phyloP scores from a whole-genome alignment of 2,113 vertebrate species.

The Cryptomyrus ogoouensis region DNA sequence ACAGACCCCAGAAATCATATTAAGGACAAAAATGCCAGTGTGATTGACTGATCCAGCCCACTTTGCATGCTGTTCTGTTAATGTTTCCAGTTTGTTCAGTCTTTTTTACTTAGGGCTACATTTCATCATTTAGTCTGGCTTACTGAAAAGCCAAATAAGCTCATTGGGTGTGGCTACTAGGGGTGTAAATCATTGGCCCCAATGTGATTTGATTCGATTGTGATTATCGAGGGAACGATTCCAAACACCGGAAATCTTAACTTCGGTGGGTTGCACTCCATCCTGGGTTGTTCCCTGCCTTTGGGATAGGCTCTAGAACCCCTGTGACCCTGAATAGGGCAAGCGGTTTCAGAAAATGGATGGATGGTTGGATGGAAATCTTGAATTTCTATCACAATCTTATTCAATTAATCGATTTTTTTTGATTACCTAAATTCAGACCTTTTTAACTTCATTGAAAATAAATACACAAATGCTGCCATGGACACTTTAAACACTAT shows the following conservation, averaged over 20 bases:
- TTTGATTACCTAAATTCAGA: not conserved
- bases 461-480: not conserved
- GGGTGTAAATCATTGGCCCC: not conserved
- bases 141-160: not conserved
- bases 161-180: not conserved
- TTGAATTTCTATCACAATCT: not conserved
- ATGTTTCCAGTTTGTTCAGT: not conserved
- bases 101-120: not conserved
- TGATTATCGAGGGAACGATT: not conserved
- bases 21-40: not conserved
- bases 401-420: not conserved
- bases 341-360: too few relatives aligned
- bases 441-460: not conserved
- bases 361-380: not conserved
- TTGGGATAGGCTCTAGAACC: too few relatives aligned
- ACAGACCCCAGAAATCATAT: not conserved
- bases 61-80: not conserved
- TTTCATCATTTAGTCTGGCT: not conserved
- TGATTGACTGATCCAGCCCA: not conserved
- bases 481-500: not conserved
- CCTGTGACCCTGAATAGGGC: too few relatives aligned
- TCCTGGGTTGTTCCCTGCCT: too few relatives aligned
- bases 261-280: too few relatives aligned
- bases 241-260: not conserved
- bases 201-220: not conserved